A percentile compares a stretch with the other conserved stretches of the same genome.
phyloP scores from a whole-genome alignment of 2,888 invertebrate species.

The Creontiades dilutus region DNA sequence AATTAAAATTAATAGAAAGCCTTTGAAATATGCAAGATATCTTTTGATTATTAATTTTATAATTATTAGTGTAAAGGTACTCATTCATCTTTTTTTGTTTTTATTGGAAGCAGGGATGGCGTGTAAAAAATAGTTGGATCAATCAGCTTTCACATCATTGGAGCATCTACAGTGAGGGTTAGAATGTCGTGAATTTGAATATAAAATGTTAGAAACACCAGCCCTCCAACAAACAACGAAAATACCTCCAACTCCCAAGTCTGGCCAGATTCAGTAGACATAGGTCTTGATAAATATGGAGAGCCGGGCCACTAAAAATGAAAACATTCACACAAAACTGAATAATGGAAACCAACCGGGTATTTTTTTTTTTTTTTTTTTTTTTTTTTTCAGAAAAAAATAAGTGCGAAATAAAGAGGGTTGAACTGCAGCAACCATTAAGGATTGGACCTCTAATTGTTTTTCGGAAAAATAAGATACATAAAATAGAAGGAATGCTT shows the following conservation, averaged over 20 bases:
- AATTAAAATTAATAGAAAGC: no score
- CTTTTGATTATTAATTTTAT: no score
- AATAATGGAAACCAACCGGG: not conserved
- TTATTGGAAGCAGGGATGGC: no score
- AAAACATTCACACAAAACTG: constrained; percentile 13
- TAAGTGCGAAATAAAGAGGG: not conserved
- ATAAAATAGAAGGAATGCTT: no score
- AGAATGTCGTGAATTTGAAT: not conserved
- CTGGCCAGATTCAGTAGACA: constrained; percentile 50
- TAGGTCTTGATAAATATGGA: constrained; percentile 63
- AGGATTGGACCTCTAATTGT: no score
- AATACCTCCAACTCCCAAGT: constrained; percentile 64
- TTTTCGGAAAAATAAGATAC: no score
- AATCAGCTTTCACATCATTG: not conserved
- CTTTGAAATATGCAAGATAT: no score
- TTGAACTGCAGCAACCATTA: no score
- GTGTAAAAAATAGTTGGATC: no score
- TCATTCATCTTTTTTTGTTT: no score
- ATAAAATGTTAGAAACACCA: not conserved
- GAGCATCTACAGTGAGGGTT: not conserved
- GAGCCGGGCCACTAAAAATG: constrained; percentile 63
- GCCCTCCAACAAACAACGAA: constrained; percentile 18
- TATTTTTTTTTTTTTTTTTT: no score
- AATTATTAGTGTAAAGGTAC: no score
- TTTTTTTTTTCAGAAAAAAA: not conserved